Evolutionary conservation across 2,888 invertebrate species (phyloP).

Genomic region (Amphipoea lucens): DNA sequence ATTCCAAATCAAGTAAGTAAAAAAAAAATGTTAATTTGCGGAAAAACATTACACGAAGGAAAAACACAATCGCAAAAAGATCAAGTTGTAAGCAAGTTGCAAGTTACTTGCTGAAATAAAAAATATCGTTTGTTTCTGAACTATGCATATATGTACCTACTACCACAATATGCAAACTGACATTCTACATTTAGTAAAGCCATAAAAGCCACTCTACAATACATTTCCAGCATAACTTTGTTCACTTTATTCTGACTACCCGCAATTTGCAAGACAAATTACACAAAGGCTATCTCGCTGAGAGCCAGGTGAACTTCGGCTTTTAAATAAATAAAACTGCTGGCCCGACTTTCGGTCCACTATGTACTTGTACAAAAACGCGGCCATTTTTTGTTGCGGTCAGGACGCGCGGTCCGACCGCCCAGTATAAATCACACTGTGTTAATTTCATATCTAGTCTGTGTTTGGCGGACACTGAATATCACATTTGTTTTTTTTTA

Average conservation of each 20-base stretch:
- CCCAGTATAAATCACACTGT: constrained; percentile 16
- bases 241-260: constrained; percentile 50
- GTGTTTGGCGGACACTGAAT: constrained; percentile 29
- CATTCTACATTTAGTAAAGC: constrained; percentile 27
- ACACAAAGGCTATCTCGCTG: constrained; percentile 64
- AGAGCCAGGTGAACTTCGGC: constrained; percentile 60
- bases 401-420: not conserved
- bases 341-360: constrained; percentile 13
- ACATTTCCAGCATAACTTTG: constrained; percentile 49
- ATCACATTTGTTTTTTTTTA: not conserved
- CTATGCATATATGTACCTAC: not conserved
- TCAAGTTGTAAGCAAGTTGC: not conserved
- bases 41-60: not conserved
- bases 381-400: constrained; percentile 36
- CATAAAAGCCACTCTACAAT: constrained; percentile 45
- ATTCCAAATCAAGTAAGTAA: not conserved
- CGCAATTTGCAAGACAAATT: constrained; percentile 66
- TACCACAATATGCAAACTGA: constrained; percentile 30
- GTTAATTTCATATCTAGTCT: constrained; percentile 23
- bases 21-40: not conserved
- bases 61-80: not conserved
- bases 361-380: constrained; percentile 41
- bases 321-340: constrained; percentile 62
- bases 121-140: not conserved
- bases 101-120: not conserved